These are phyloP conservation scores for Rhopalosiphum padi DNA, from an alignment of 1,140 invertebrate genomes.

Conservation along the genomic window DNA sequence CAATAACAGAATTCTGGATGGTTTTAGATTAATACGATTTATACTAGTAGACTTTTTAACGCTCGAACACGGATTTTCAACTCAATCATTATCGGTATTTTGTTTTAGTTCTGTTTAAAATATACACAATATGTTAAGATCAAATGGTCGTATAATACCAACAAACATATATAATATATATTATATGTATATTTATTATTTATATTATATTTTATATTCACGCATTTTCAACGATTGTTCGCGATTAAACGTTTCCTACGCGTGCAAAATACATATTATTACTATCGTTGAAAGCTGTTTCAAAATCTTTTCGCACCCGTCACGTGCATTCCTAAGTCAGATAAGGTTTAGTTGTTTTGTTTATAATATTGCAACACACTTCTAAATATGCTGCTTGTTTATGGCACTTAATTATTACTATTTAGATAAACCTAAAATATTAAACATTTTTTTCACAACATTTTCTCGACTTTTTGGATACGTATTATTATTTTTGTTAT, in stretches of 20 bases:
- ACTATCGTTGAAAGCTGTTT: not conserved
- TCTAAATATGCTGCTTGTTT: not conserved
- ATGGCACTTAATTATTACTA: not conserved
- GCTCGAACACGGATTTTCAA: not conserved
- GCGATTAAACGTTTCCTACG: conserved; percentile 9
- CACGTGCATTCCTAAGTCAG: not conserved
- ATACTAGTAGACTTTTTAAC: not conserved
- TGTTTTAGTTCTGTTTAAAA: not conserved
- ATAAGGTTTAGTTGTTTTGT: not conserved
- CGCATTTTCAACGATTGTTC: not conserved
- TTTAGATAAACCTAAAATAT: not conserved
- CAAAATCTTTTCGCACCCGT: not conserved
- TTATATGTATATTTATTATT: not conserved
- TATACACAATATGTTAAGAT: not conserved
- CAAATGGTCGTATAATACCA: not conserved
- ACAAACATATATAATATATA: too few relatives aligned
- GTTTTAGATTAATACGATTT: not conserved
- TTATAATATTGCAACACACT: not conserved
- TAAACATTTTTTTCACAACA: not conserved
- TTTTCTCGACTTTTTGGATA: not conserved
- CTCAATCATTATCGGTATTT: not conserved
- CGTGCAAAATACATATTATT: not conserved
- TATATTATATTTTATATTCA: not conserved
- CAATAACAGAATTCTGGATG: not conserved
- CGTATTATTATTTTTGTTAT: too few relatives aligned